Evolutionary conservation across 2,888 invertebrate genomes (phyloP).

Genomic region (Amaurobius ferox): DNA sequence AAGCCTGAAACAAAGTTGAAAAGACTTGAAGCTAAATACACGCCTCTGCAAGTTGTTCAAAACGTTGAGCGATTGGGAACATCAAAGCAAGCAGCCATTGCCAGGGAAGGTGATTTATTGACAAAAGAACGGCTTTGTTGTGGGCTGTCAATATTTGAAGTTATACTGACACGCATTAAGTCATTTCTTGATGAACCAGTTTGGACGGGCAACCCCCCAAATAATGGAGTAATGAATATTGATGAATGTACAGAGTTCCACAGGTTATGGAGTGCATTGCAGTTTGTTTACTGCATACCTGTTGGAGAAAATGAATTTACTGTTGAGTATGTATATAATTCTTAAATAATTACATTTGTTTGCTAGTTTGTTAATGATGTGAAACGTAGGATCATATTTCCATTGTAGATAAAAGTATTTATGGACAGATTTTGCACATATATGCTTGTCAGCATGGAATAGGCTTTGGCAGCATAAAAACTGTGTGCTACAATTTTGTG

Average conservation of each 20-base stretch:
- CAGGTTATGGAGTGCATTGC: conserved; percentile 95
- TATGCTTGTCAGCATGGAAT: too few species aligned
- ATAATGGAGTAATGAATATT: conserved; percentile 95
- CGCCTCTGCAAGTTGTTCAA: conserved; percentile 94
- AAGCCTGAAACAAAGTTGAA: conserved; percentile 96
- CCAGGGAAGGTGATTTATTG: conserved; percentile 95
- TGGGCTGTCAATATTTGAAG: conserved; percentile 97
- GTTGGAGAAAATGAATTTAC: conserved; percentile 97
- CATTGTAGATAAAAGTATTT: too few species aligned
- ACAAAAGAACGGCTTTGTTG: conserved; percentile 98
- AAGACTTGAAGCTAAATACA: conserved; percentile 93
- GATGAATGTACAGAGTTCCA: conserved; percentile 99
- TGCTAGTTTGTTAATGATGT: too few species aligned
- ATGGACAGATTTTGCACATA: too few species aligned
- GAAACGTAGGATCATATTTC: too few species aligned
- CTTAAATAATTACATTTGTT: too few species aligned
- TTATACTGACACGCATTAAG: conserved; percentile 91
- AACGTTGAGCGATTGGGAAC: conserved; percentile 97
- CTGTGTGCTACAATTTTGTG: too few species aligned
- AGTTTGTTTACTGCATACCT: conserved; percentile 98
- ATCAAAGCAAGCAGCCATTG: conserved; percentile 96
- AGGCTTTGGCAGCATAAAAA: too few species aligned
- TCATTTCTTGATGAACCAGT: conserved; percentile 91
- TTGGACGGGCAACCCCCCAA: conserved; percentile 90
- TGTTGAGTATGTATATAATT: conserved; percentile 87